These are phyloP conservation scores for Lepidurus packardi DNA, from an alignment of 1,140 invertebrate species.

Conservation along the genomic window DNA sequence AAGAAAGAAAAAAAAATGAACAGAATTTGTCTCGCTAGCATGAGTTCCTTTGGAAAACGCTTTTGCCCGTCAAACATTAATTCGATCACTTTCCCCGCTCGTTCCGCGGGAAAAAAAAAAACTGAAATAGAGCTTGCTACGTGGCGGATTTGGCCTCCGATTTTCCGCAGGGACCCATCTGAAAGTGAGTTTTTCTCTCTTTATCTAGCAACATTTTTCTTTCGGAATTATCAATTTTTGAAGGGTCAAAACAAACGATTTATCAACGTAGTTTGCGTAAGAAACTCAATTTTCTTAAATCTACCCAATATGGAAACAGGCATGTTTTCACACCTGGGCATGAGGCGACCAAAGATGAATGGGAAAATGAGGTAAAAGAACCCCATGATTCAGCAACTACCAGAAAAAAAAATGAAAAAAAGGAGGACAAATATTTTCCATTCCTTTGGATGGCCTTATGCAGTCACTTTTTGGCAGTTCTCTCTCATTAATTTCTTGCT, in stretches of 20 bases:
- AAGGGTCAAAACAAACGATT: neutral
- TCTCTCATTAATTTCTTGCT: neutral
- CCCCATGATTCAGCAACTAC: neutral
- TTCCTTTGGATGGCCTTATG: too few species aligned
- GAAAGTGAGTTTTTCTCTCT: neutral
- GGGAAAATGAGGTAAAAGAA: neutral
- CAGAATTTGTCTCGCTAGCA: too few species aligned
- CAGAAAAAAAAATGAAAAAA: neutral
- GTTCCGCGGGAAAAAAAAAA: too few species aligned
- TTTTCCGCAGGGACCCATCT: neutral
- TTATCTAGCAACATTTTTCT: neutral
- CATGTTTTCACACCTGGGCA: constrained; percentile 14
- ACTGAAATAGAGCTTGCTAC: too few species aligned
- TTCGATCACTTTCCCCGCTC: too few species aligned
- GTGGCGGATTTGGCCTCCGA: neutral
- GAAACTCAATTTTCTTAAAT: neutral
- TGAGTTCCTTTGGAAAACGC: too few species aligned
- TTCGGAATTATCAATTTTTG: neutral
- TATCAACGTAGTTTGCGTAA: neutral
- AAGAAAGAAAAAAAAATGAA: too few species aligned
- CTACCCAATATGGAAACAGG: neutral
- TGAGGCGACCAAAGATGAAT: neutral
- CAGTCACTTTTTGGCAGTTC: too few species aligned
- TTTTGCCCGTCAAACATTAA: too few species aligned
- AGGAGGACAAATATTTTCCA: neutral